phyloP scores from a whole-genome alignment of 2,113 vertebrate species.

The Brachypteracias leptosomus region DNA sequence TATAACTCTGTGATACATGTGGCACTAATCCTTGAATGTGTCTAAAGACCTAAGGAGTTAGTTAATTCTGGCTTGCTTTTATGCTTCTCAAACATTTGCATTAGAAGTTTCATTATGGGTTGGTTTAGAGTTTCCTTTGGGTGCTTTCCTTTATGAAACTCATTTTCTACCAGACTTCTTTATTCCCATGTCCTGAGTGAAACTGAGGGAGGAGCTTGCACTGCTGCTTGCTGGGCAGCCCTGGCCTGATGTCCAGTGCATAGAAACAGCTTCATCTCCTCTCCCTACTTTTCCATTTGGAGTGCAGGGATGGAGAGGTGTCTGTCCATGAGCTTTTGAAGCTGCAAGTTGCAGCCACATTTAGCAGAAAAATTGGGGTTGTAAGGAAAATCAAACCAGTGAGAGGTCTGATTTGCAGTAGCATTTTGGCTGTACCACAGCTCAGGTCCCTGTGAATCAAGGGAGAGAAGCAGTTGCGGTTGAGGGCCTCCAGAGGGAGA shows the following conservation, averaged over 20 bases:
- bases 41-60: not conserved
- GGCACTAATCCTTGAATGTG: not conserved
- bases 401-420: not conserved
- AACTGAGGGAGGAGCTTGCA: not conserved
- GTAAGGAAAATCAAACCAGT: not conserved
- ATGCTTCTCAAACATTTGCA: not conserved
- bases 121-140: not conserved
- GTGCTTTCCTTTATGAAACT: not conserved
- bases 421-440: not conserved
- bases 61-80: not conserved
- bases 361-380: not conserved
- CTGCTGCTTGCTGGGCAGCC: not conserved
- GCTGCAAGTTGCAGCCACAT: not conserved
- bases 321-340: not conserved
- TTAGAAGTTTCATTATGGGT: not conserved
- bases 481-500: conserved; percentile 43
- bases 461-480: not conserved
- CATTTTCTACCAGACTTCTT: not conserved
- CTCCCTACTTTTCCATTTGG: not conserved
- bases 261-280: not conserved
- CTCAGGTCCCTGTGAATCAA: not conserved
- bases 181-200: not conserved
- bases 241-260: fast-evolving
- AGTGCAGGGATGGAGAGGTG: fast-evolving
- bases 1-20: not conserved